Evolutionary conservation across 2,888 invertebrate genomes (phyloP).

Genomic region (Amphipoea oculea): DNA sequence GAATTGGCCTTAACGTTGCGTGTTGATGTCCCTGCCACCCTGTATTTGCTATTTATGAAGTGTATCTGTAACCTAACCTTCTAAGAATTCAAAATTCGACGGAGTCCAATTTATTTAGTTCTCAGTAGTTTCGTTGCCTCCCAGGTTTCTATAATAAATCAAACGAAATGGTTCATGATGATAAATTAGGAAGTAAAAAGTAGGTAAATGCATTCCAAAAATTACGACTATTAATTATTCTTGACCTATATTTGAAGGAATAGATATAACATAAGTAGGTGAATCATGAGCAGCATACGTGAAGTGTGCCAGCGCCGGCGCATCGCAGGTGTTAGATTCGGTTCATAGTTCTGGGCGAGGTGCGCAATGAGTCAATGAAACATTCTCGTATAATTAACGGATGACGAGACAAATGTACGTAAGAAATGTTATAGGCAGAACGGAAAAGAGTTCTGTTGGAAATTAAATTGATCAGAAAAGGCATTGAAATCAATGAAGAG

Average conservation of each 20-base stretch:
- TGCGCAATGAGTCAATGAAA: constrained; percentile 17
- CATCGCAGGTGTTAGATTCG: constrained; percentile 40
- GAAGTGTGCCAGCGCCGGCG: constrained; percentile 28
- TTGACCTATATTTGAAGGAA: constrained; percentile 26
- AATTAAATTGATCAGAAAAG: background rate
- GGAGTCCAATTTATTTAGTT: background rate
- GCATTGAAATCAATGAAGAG: background rate
- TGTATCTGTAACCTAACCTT: background rate
- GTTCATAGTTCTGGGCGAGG: constrained; percentile 13
- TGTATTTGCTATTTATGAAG: background rate
- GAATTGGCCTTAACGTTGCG: too few species aligned
- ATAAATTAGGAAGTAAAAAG: constrained; percentile 10
- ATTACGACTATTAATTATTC: constrained; percentile 7
- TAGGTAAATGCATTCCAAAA: constrained; percentile 7
- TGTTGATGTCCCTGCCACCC: too few species aligned
- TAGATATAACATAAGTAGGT: constrained; percentile 1
- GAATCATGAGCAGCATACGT: constrained; percentile 10
- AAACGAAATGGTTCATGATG: background rate
- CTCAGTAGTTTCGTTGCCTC: background rate
- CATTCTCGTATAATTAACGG: background rate
- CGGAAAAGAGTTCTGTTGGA: background rate
- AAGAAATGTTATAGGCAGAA: background rate
- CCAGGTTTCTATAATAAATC: constrained; percentile 6
- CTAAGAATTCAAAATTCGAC: background rate
- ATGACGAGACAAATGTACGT: background rate